These are phyloP conservation scores for Orchesellides sinensis DNA, from an alignment of 2,888 invertebrate species.

Conservation along the genomic window DNA sequence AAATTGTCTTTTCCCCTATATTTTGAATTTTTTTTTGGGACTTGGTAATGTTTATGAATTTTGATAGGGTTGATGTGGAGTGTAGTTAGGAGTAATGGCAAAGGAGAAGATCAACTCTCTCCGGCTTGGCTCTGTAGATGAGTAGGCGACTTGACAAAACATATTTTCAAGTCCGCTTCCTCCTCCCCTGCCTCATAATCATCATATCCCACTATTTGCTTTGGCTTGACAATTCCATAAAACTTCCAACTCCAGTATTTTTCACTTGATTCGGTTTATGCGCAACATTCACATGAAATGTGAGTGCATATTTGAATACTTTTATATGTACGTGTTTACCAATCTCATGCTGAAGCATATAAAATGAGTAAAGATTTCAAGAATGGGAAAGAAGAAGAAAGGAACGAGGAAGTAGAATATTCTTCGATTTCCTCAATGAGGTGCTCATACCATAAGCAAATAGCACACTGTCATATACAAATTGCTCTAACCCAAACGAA, in stretches of 20 bases:
- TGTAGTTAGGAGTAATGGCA: background rate
- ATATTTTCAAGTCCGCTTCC: background rate
- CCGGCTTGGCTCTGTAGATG: background rate
- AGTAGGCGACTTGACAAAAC: background rate
- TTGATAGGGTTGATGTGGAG: conserved; percentile 13
- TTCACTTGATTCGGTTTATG: background rate
- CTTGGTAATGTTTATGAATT: conserved; percentile 7
- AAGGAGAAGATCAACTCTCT: background rate
- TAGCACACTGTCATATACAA: conserved; percentile 33
- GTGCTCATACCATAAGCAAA: conserved; percentile 22
- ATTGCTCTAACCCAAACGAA: conserved; percentile 32
- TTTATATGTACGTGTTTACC: no score
- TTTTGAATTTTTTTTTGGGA: background rate
- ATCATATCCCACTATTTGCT: background rate
- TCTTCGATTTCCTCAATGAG: conserved; percentile 26
- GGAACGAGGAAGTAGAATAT: background rate
- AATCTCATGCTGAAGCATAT: no score
- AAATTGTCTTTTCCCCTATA: conserved; percentile 11
- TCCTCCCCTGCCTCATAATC: background rate
- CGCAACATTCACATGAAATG: background rate
- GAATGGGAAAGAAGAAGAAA: background rate
- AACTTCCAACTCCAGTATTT: no score
- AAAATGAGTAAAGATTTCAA: no score
- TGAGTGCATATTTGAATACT: background rate
- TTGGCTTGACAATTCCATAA: background rate